phyloP scores from a whole-genome alignment of 2,797 vertebrate species.

The Tadarida brasiliensis region DNA sequence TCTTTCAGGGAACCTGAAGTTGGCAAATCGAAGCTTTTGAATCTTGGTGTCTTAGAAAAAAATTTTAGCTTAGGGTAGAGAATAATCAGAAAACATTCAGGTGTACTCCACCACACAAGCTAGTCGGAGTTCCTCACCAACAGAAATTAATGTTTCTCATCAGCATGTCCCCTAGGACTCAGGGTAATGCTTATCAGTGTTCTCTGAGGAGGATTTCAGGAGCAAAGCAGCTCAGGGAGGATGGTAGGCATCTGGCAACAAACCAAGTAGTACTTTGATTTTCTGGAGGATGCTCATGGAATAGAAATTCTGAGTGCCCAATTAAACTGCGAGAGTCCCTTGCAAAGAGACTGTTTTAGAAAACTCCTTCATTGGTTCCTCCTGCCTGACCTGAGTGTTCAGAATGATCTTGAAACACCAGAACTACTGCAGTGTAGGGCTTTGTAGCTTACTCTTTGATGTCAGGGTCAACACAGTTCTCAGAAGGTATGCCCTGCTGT shows the following conservation, averaged over 20 bases:
- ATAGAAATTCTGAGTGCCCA: not conserved
- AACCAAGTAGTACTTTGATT: not conserved
- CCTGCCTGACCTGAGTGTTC: not conserved
- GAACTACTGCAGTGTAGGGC: not conserved
- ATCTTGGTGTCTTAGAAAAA: not conserved
- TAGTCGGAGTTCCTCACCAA: slow-evolving; percentile 14
- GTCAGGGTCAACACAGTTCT: not conserved
- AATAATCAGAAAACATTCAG: slow-evolving; percentile 1
- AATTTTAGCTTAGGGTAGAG: not conserved
- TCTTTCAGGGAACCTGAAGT: not conserved
- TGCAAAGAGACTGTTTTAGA: not conserved
- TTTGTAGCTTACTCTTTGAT: not conserved
- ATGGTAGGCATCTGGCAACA: not conserved
- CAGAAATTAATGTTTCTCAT: not conserved
- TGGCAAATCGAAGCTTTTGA: not conserved
- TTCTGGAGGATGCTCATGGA: not conserved
- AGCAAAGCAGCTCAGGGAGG: not conserved
- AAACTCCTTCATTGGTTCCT: not conserved
- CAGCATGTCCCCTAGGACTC: not conserved
- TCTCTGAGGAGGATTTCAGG: not conserved
- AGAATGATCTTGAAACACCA: not conserved
- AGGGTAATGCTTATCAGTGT: not conserved
- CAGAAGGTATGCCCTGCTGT: not conserved
- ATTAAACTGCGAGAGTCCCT: rapidly evolving
- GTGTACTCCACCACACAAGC: not conserved